Percentiles rank a stretch among this genome's conserved stretches.
Evolutionary conservation across 2,888 invertebrate species (phyloP).

Genomic region (Mactromeris polynyma): DNA sequence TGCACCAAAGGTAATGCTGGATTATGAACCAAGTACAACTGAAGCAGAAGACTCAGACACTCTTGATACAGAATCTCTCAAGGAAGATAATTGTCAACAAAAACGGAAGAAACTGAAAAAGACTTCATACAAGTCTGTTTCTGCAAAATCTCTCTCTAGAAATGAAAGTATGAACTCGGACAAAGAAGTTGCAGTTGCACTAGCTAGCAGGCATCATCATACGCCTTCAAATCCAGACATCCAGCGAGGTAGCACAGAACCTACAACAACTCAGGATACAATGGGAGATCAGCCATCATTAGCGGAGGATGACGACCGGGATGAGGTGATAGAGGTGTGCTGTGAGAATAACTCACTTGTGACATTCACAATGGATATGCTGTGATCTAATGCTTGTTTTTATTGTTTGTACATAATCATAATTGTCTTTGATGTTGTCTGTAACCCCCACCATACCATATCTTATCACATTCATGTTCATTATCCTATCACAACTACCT

Average conservation of each 20-base stretch:
- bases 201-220: constrained; percentile 38
- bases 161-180: constrained; percentile 57
- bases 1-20: constrained; percentile 65
- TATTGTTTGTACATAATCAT: constrained; percentile 15
- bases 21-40: constrained; percentile 70
- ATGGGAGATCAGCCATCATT: constrained; percentile 62
- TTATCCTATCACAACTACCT: neutral
- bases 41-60: constrained; percentile 63
- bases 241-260: constrained; percentile 56
- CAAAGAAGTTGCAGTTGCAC: constrained; percentile 71
- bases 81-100: constrained; percentile 50
- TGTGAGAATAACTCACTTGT: constrained; percentile 49
- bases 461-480: neutral
- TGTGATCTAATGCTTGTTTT: constrained; percentile 32
- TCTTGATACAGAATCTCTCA: constrained; percentile 58
- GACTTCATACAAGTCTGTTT: neutral
- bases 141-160: constrained; percentile 13
- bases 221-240: constrained; percentile 34
- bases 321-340: constrained; percentile 61
- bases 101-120: constrained; percentile 34
- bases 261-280: constrained; percentile 62
- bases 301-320: constrained; percentile 60
- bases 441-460: constrained; percentile 1
- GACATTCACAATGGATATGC: constrained; percentile 42
- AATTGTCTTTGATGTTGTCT: neutral